Base-by-base conservation (phyloP, 2,113 vertebrate species). In the Tachysurus vachellii region DNA sequence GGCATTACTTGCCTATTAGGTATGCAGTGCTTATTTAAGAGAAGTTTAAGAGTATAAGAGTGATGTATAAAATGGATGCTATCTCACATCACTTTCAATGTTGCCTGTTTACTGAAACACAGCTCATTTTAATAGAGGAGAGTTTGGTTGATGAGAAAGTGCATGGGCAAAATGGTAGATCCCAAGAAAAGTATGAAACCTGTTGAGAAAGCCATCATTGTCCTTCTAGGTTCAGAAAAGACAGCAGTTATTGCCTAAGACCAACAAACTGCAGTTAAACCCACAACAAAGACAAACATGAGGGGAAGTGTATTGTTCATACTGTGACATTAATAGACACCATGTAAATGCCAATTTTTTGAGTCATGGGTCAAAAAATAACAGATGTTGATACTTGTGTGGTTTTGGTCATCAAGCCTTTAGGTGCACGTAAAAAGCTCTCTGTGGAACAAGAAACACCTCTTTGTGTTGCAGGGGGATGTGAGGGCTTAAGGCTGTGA, bases 361-460 rank as follows among this genome's bases (percentile, higher is more conserved):
- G 21, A 80, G 44, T 54, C 53, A 5, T 85, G 76, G 86, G 85
- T 85, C 2, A 47, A 80, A n/a, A 1, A 84, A 88, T 16, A 85
- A 83, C 16, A 50, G 61, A 12, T 90, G 88, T 54, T 85, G 88
- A 83, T 28, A n/a, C 3, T 90, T 36, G 36, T 1, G 80, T 66
- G 80, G 54, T 5, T 14, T 36, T 42, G 17, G 53, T 1, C 53
- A 87, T 23, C 62, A n/a, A 13, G 70, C 57, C 10, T 42, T 59
- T 12, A 68, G 53, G 56, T 87, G 44, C 47, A 64, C 23, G 4
- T 54, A 76, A 0, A 83, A 87, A 56, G 73, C 61, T 50, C 66
- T 17, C 23, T 87, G 68, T 57, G 56, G n/a, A 68, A 87, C 1
- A 56, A 53, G 8, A 82, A 59, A 7, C 79, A 87, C 10, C 53